Percentiles rank a stretch among this genome's conserved stretches.
Evolutionary conservation across 2,113 vertebrate species (phyloP).

Genomic region (Tupaia chinensis): DNA sequence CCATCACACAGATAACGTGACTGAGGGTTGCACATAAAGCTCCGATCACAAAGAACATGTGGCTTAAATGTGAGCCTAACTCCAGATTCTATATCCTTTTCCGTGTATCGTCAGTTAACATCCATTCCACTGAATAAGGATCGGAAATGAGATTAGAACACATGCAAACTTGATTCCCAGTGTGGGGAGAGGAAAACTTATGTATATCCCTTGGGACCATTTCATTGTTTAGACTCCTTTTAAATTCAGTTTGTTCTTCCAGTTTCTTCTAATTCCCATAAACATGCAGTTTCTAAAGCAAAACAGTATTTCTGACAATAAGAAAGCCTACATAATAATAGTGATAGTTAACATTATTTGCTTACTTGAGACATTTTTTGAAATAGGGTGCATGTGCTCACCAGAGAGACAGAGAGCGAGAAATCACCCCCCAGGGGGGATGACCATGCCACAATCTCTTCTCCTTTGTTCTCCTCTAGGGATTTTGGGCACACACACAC

Average conservation of each 20-base stretch:
- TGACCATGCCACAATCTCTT: too few relatives aligned
- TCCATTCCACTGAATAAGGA: not conserved
- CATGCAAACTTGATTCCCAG: not conserved
- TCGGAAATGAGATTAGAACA: conserved; percentile 11
- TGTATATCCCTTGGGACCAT: not conserved
- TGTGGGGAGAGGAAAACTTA: not conserved
- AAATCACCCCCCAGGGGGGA: too few relatives aligned
- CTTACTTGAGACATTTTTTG: too few relatives aligned
- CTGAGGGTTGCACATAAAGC: not conserved
- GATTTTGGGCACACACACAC: too few relatives aligned
- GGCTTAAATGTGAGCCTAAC: not conserved
- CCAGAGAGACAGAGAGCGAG: too few relatives aligned
- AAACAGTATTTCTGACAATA: conserved; percentile 14
- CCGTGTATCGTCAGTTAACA: not conserved
- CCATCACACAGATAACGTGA: not conserved
- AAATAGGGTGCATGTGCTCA: too few relatives aligned
- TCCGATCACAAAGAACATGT: not conserved
- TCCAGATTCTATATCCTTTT: not conserved
- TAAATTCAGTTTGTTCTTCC: conserved; percentile 37
- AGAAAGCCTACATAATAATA: not conserved
- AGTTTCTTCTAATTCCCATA: conserved; percentile 17
- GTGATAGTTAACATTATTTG: not conserved
- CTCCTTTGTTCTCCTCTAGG: too few relatives aligned
- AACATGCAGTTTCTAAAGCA: conserved; percentile 28
- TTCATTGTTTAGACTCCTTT: conserved; percentile 21